Base-by-base conservation (phyloP, 2,797 vertebrate species). In the Karalla daura region DNA sequence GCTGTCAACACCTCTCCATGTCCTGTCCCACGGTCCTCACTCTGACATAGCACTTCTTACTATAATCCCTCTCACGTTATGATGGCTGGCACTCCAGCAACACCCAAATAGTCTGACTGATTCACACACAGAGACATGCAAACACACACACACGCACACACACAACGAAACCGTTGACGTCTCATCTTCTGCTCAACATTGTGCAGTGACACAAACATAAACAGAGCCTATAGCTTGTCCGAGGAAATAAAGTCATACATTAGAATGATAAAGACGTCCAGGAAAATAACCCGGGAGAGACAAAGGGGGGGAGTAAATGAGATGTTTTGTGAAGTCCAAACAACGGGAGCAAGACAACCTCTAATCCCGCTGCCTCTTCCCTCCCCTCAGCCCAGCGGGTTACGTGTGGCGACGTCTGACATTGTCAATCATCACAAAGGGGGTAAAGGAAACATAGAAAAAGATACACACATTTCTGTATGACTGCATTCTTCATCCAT, bases 31-130 rank as follows among this genome's bases (percentile, higher is more conserved):
- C 79, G 56, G 64, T 68, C 54, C 76, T 79, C 30, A 50, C 64
- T 53, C 76, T 63, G 33, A 80, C 53, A 62, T 47, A 68, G 75
- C 36, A 37, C 53, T 59, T 85, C 76, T 86, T 83, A 86, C 53
- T 68, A 79, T 89, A 91, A 92, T 91, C 87, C 89, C 64, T 77
- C 70, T 81, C 72, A 65, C 56, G 63, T 80, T 80, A 76, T 83
- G 80, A 82, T 13, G 65, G 56, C 81, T 90, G 88, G 71, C 89
- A 84, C 86, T 80, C 83, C 79, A 82, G 74, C 81, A 80, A 83
- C 81, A 81, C 81, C 79, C 79, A 84, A 70, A 65, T 30, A 74
- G 67, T 64, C 59, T 67, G 64, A 71, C 23, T 50, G 30, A 80
- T 67, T 30, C 27, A 43, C 24, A 46, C 39, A 59, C 37, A 60